Conservation (phyloP, 2,797 vertebrate species). For the Eulemur mongoz region DNA sequence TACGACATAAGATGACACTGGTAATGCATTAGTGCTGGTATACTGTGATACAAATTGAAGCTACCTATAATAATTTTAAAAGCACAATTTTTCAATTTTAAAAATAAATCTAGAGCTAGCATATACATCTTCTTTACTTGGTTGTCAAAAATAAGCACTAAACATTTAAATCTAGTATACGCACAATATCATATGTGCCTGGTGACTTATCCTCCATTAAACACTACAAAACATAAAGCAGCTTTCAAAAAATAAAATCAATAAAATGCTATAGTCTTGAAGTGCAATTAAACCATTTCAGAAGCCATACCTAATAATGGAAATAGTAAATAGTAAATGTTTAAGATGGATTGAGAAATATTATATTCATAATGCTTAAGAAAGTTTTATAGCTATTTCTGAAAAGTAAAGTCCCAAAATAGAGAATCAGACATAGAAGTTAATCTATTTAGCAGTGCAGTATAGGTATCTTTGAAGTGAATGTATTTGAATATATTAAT, state of each 20-base stretch:
- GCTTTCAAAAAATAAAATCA: slow-evolving; percentile 33
- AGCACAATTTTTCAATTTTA: slow-evolving; percentile 46
- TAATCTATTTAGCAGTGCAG: not conserved
- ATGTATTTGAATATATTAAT: slow-evolving; percentile 16
- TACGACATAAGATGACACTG: not conserved
- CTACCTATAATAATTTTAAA: slow-evolving; percentile 52
- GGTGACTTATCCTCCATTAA: slow-evolving; percentile 11
- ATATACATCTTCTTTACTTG: slow-evolving; percentile 41
- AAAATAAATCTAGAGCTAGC: slow-evolving; percentile 54
- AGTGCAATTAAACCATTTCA: slow-evolving; percentile 35
- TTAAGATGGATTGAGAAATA: not conserved
- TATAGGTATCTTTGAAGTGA: not conserved
- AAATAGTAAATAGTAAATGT: slow-evolving; percentile 14
- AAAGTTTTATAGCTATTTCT: slow-evolving; percentile 25
- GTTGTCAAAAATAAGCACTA: slow-evolving; percentile 47
- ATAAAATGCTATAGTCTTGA: slow-evolving; percentile 22
- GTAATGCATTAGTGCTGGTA: slow-evolving; percentile 6
- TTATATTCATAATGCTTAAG: not conserved
- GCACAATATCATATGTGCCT: not conserved
- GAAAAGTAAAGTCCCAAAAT: slow-evolving; percentile 19
- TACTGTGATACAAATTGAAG: slow-evolving; percentile 39
- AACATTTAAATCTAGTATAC: slow-evolving; percentile 50
- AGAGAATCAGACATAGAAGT: not conserved
- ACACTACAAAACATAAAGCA: slow-evolving; percentile 33
- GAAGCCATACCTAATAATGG: not conserved